phyloP scores from a whole-genome alignment of 2,888 invertebrate species.

The Flexamia atlantica region DNA sequence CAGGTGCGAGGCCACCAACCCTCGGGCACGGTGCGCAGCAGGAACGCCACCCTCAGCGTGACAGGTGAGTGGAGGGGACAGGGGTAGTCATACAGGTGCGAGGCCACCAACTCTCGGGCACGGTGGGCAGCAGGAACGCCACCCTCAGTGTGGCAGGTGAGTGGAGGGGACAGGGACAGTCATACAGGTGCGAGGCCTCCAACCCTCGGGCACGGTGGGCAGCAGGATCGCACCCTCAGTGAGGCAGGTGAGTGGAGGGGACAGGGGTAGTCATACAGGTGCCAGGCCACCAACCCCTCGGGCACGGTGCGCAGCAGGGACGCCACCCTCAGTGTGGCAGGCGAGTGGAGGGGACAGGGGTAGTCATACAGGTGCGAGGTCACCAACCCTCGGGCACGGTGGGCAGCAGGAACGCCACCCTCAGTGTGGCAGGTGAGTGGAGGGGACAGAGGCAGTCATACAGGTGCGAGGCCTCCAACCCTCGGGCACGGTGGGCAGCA shows the following conservation, averaged over 20 bases:
- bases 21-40: background rate
- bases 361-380: constrained; percentile 39
- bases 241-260: background rate
- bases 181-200: background rate
- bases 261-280: background rate
- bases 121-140: background rate
- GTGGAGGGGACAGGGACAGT: background rate
- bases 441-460: no score
- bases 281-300: background rate
- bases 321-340: constrained; percentile 1
- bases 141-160: background rate
- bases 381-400: constrained; percentile 2
- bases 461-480: no score
- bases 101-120: background rate
- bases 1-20: background rate
- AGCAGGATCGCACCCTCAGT: background rate
- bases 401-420: constrained; percentile 20
- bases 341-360: background rate
- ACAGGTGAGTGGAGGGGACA: background rate
- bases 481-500: no score
- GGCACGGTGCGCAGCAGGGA: background rate
- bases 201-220: background rate
- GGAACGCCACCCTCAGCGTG: background rate
- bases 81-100: background rate
- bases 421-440: constrained; percentile 5